A percentile compares a stretch with the other conserved stretches of the same genome.
Evolutionary conservation across 2,113 vertebrate species (phyloP).

Genomic region (Rhegmatorhina hoffmannsi): DNA sequence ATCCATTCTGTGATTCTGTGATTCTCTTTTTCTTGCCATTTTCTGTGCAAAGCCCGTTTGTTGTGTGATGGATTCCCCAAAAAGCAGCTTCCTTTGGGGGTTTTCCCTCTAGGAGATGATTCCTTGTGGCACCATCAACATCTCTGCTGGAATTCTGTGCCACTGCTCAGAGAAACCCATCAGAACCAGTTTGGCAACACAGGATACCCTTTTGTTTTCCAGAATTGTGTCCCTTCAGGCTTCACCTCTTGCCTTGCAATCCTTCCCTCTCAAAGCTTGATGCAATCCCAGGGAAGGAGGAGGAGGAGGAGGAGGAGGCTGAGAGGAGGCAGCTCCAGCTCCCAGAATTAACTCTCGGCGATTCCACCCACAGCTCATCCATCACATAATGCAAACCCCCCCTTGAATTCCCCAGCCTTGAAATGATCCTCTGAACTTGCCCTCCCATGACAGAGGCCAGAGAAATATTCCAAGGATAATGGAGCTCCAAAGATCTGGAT

Average conservation of each 20-base stretch:
- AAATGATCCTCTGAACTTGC: neutral
- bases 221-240: neutral
- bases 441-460: neutral
- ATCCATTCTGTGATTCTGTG: neutral
- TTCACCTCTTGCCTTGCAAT: neutral
- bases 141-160: neutral
- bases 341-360: neutral
- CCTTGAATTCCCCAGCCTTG: neutral
- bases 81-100: neutral
- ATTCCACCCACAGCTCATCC: neutral
- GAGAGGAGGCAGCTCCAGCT: neutral
- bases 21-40: too few relatives aligned
- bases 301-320: neutral
- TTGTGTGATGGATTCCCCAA: neutral
- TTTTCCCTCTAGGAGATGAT: neutral
- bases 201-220: neutral
- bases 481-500: neutral
- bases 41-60: neutral
- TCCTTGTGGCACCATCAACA: neutral
- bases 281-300: rapidly evolving
- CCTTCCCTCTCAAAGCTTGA: neutral
- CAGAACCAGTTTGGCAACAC: neutral
- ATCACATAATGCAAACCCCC: neutral
- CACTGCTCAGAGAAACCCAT: neutral
- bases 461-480: neutral